Percentiles rank a stretch among this genome's conserved stretches.
Evolutionary conservation across 2,797 vertebrate genomes (phyloP).

Genomic region (Nannoperca obscura): DNA sequence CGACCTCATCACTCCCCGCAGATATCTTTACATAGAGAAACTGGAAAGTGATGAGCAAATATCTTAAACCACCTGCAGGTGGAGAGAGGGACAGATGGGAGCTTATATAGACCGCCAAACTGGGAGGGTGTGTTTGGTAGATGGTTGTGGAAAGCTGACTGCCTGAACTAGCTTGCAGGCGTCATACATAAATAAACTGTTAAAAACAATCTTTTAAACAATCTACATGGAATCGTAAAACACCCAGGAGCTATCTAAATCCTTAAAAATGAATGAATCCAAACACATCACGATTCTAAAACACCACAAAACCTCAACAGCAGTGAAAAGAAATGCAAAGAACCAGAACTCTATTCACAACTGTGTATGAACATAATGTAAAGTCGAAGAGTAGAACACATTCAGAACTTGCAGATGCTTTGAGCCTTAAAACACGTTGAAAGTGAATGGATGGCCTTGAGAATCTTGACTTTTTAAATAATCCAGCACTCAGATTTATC

Average conservation of each 20-base stretch:
- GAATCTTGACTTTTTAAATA: conserved; percentile 19
- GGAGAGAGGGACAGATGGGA: too few relatives aligned
- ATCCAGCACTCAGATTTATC: conserved; percentile 33
- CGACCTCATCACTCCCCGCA: too few relatives aligned
- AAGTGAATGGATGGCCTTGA: conserved; percentile 24
- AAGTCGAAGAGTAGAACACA: neutral
- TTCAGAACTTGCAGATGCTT: neutral
- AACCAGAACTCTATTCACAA: neutral
- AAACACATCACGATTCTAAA: neutral
- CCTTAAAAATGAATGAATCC: neutral
- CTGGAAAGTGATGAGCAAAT: too few relatives aligned
- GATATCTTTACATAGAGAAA: too few relatives aligned
- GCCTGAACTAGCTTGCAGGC: too few relatives aligned
- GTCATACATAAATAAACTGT: neutral
- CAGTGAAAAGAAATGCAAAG: neutral
- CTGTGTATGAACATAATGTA: neutral
- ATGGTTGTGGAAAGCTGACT: too few relatives aligned
- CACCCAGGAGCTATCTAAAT: neutral
- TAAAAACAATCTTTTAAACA: neutral
- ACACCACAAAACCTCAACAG: neutral
- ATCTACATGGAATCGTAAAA: neutral
- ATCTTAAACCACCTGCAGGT: too few relatives aligned
- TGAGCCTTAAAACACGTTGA: neutral
- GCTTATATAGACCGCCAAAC: too few relatives aligned
- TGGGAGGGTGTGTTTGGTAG: too few relatives aligned